Base-by-base conservation (phyloP, 2,113 vertebrate species). In the Oreochromis aureus region DNA sequence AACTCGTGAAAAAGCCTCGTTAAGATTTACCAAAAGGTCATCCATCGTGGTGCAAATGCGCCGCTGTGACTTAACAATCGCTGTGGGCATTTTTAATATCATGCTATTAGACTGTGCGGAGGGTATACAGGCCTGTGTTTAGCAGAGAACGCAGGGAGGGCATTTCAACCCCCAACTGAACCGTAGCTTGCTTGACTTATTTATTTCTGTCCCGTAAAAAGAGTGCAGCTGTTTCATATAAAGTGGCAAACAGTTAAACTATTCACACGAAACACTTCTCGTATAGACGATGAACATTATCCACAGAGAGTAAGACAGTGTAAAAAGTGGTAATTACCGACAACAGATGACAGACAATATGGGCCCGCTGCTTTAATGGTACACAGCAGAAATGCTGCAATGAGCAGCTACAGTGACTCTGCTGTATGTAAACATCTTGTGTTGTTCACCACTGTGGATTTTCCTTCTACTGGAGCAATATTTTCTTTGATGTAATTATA, bases 51-150 rank as follows among this genome's bases (percentile, higher is more conserved):
- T 46, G 76, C 84, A 89, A 93, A 94, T 83, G 88, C 56, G 84
- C 83, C 2, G 55, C 85, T 15, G 85, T 89, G 88, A 95, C 95
- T 93, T 94, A 95, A 96, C 93, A 94, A 94, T 94, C 85, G 94
- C 96, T 94, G 73, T 86, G 86, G 95, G 96, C 95, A 87, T 95
- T 96, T 96, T 96, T 96, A 96, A 96, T 96, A 96, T 96, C 93
- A 89, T 86, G 91, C 96, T 94, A 95, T 96, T 96, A 94, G 91
- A 91, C 91, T 54, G 89, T 53, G 81, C 87, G 78, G 88, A 87
- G 86, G 84, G 91, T 89, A 85, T 27, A 73, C 89, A 53, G 89
- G 92, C 86, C 90, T 88, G 92, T 95, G 90, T 94, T 95, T 93
- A 89, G 78, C 19, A 24, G 66, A 63, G 69, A 89, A 83, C 32